These are phyloP conservation scores for Galemys pyrenaicus DNA, from an alignment of 2,113 vertebrate genomes.

Conservation along the genomic window DNA sequence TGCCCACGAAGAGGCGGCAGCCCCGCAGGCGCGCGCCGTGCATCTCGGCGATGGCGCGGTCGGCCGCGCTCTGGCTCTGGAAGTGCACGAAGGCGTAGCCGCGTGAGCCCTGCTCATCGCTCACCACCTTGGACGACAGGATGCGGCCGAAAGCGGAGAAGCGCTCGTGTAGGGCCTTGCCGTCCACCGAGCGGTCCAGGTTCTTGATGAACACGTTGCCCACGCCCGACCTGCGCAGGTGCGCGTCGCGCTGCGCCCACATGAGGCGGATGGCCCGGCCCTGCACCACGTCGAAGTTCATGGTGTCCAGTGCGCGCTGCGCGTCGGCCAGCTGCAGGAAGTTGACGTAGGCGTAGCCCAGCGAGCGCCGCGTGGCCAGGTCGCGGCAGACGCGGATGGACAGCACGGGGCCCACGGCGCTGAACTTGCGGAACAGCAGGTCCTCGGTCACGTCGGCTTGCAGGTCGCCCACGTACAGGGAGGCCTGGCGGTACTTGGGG, in stretches of 20 bases:
- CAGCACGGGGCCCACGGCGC: conserved; percentile 22
- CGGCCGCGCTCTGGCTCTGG: conserved; percentile 94
- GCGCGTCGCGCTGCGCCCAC: conserved; percentile 97
- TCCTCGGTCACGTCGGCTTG: conserved; percentile 66
- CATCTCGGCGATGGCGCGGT: conserved; percentile 97
- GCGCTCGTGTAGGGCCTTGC: conserved; percentile 96
- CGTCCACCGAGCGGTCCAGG: conserved; percentile 96
- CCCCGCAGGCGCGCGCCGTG: conserved; percentile 94
- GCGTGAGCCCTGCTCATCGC: conserved; percentile 95
- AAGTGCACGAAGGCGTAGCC: conserved; percentile 98
- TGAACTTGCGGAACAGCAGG: conserved; percentile 74
- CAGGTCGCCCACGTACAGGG: conserved; percentile 73
- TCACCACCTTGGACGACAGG: conserved; percentile 98
- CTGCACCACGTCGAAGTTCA: conserved; percentile 97
- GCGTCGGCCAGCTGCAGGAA: conserved; percentile 80
- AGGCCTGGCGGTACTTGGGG: conserved; percentile 72
- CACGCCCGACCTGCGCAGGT: conserved; percentile 94
- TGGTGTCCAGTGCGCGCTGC: conserved; percentile 96
- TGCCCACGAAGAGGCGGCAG: conserved; percentile 95
- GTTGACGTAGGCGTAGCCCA: conserved; percentile 75
- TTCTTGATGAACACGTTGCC: conserved; percentile 94
- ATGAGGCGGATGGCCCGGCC: conserved; percentile 97
- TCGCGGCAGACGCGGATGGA: conserved; percentile 76
- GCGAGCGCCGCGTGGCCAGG: conserved; percentile 14
- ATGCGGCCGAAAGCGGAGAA: conserved; percentile 98